Conservation (phyloP, 2,113 vertebrate species). For the Rattus norvegicus region GRCr8 NC_086020.1:137851501-137852000, state of each 20-base stretch:
- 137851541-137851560: neutral
- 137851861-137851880: too few species aligned
- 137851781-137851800: neutral
- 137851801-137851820: neutral
- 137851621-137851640: neutral
- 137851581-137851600: neutral
- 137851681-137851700: neutral
- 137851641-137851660: neutral
- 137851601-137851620: neutral
- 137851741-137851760: neutral
- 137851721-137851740: neutral
- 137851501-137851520: neutral
- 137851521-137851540: neutral
- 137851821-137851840: slow-evolving; percentile 14
- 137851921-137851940: neutral
- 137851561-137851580: neutral
- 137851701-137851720: neutral
- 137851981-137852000: too few species aligned
- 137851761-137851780: neutral
- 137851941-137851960: too few species aligned
- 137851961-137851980: too few species aligned
- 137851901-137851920: neutral
- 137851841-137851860: neutral
- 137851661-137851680: neutral
- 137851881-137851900: neutral